Percentiles rank a stretch among this genome's conserved stretches.
Evolutionary conservation across 2,797 vertebrate genomes (phyloP).

Genomic region (Centroberyx gerrardi): DNA sequence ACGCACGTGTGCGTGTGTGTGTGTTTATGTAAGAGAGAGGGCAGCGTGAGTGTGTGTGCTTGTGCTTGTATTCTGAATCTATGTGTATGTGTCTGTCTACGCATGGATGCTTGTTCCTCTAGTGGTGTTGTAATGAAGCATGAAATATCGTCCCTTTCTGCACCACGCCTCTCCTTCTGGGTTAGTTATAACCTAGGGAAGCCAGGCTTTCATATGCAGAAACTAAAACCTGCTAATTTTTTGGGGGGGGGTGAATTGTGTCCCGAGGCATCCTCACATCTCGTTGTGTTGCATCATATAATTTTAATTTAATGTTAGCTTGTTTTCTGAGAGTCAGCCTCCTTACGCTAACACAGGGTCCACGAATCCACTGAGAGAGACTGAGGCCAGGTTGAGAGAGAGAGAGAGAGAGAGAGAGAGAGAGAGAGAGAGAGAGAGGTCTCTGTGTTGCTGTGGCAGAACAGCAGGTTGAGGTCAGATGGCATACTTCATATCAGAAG

Average conservation of each 20-base stretch:
- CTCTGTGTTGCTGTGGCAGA: no score
- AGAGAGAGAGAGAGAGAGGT: no score
- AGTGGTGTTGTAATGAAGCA: slow-evolving; percentile 46
- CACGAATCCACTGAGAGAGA: not conserved
- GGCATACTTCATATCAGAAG: slow-evolving; percentile 14
- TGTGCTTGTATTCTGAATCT: slow-evolving; percentile 1
- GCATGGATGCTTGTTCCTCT: slow-evolving; percentile 46
- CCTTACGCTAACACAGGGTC: slow-evolving; percentile 12
- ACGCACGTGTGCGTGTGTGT: not conserved
- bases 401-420: no score
- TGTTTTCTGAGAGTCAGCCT: slow-evolving; percentile 36
- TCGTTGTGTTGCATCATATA: slow-evolving; percentile 16
- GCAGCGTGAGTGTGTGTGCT: not conserved
- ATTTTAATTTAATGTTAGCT: slow-evolving; percentile 36
- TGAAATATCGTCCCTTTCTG: slow-evolving; percentile 45
- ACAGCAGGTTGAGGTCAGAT: no score
- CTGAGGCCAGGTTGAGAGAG: no score
- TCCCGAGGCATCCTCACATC: slow-evolving; percentile 24
- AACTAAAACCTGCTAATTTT: slow-evolving; percentile 31
- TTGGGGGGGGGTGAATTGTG: slow-evolving; percentile 2
- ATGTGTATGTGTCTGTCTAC: slow-evolving; percentile 8
- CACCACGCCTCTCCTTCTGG: slow-evolving; percentile 52
- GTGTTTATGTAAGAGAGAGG: not conserved
- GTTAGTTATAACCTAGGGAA: slow-evolving; percentile 31
- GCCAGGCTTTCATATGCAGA: slow-evolving; percentile 27